These are phyloP conservation scores for Laothoe populi DNA, from an alignment of 2,888 invertebrate genomes.

Conservation along the genomic window DNA sequence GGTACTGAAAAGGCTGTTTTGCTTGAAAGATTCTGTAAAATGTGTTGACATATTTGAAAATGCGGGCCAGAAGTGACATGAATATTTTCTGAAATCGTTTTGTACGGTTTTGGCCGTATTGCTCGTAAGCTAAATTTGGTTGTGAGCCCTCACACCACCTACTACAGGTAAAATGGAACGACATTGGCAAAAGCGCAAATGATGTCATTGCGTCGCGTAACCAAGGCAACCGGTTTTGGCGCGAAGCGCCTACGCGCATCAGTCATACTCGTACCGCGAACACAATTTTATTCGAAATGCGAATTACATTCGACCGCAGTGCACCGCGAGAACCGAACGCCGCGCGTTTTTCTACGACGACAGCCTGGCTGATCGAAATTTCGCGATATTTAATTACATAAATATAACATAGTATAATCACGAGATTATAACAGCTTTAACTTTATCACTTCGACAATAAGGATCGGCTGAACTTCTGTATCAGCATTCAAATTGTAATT, in stretches of 20 bases:
- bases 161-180: slow-evolving; percentile 24
- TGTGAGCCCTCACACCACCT: too few species aligned
- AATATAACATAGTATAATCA: slow-evolving; percentile 28
- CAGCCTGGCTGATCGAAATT: slow-evolving; percentile 71
- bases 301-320: slow-evolving; percentile 79
- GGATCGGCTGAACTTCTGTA: not conserved
- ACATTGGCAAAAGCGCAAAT: slow-evolving; percentile 25
- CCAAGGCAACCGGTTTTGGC: slow-evolving; percentile 79
- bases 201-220: slow-evolving; percentile 55
- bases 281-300: slow-evolving; percentile 34
- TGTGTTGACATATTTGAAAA: too few species aligned
- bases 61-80: too few species aligned
- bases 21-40: too few species aligned
- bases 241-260: slow-evolving; percentile 68
- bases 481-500: slow-evolving; percentile 29
- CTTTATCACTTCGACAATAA: slow-evolving; percentile 1
- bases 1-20: too few species aligned
- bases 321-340: slow-evolving; percentile 76
- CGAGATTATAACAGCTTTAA: not conserved
- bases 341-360: slow-evolving; percentile 73
- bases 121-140: too few species aligned
- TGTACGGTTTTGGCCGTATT: too few species aligned
- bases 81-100: too few species aligned
- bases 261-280: slow-evolving; percentile 34
- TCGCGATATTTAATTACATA: slow-evolving; percentile 50